Percentiles rank a stretch among this genome's conserved stretches.
phyloP scores from a whole-genome alignment of 2,797 vertebrate genomes.

The Allobates femoralis region DNA sequence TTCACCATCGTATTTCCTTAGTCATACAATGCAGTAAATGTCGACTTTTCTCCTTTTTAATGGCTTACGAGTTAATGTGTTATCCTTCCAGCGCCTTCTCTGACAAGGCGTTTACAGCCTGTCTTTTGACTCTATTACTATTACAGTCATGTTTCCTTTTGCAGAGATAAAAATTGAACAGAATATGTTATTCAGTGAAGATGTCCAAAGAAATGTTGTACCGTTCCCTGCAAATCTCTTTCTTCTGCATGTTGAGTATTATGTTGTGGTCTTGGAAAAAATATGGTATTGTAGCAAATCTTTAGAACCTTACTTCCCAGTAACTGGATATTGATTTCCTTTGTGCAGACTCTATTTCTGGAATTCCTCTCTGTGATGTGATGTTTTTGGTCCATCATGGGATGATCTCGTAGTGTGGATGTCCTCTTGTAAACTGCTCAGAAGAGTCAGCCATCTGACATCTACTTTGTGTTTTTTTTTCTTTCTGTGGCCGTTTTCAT shows the following conservation, averaged over 20 bases:
- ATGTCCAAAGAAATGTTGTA: slow-evolving; percentile 19
- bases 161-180: slow-evolving; percentile 24
- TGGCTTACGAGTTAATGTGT: slow-evolving; percentile 16
- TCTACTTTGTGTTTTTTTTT: not conserved
- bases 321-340: too few relatives aligned
- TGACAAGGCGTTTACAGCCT: slow-evolving; percentile 26
- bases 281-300: not conserved
- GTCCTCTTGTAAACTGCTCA: too few relatives aligned
- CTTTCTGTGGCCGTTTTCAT: not conserved
- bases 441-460: too few relatives aligned
- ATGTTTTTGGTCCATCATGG: not conserved
- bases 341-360: too few relatives aligned
- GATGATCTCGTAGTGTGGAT: not conserved
- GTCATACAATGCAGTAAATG: not conserved
- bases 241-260: not conserved
- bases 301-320: not conserved
- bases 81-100: not conserved
- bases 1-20: not conserved
- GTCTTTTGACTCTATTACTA: slow-evolving; percentile 33
- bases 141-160: slow-evolving; percentile 31
- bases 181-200: slow-evolving; percentile 27
- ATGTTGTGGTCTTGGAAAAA: not conserved
- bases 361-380: not conserved
- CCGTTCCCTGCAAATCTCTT: slow-evolving; percentile 21
- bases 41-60: not conserved